phyloP scores from a whole-genome alignment of 2,888 invertebrate species.

The Ornithoptera priamus region DNA sequence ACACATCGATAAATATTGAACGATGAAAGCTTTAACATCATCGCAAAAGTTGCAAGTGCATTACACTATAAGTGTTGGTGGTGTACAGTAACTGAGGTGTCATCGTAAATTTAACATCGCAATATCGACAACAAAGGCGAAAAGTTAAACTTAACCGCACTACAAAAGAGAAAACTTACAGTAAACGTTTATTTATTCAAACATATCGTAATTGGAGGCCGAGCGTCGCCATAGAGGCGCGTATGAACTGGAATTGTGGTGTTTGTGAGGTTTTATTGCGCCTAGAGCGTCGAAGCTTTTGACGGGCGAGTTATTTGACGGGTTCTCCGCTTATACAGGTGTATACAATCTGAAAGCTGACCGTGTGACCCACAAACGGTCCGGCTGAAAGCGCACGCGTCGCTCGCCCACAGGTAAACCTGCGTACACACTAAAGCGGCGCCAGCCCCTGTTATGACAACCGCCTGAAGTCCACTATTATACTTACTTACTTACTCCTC shows the following conservation, averaged over 20 bases:
- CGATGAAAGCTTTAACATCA: too few relatives aligned
- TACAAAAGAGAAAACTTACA: conserved; percentile 22
- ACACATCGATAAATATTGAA: too few relatives aligned
- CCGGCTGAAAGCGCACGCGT: conserved; percentile 44
- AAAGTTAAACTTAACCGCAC: conserved; percentile 10
- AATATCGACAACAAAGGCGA: conserved; percentile 17
- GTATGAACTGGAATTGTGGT: conserved; percentile 21
- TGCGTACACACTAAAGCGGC: conserved; percentile 21
- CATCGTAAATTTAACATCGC: conserved; percentile 16
- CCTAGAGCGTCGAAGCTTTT: conserved; percentile 24
- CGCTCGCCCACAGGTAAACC: conserved; percentile 36
- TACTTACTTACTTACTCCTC: too few relatives aligned
- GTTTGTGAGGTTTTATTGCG: conserved; percentile 26
- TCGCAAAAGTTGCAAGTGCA: background rate
- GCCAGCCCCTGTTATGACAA: too few relatives aligned
- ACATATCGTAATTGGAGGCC: conserved; percentile 18
- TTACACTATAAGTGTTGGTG: background rate
- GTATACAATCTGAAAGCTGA: conserved; percentile 62
- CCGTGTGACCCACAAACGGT: conserved; percentile 58
- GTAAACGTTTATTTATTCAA: conserved; percentile 21
- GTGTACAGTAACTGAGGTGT: conserved; percentile 1
- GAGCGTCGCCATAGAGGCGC: conserved; percentile 14
- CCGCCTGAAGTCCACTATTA: too few relatives aligned
- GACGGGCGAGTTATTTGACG: conserved; percentile 20
- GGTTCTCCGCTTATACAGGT: conserved; percentile 29